Evolutionary conservation across 1,140 invertebrate genomes (phyloP).

Genomic region (Sycobia sp.): DNA sequence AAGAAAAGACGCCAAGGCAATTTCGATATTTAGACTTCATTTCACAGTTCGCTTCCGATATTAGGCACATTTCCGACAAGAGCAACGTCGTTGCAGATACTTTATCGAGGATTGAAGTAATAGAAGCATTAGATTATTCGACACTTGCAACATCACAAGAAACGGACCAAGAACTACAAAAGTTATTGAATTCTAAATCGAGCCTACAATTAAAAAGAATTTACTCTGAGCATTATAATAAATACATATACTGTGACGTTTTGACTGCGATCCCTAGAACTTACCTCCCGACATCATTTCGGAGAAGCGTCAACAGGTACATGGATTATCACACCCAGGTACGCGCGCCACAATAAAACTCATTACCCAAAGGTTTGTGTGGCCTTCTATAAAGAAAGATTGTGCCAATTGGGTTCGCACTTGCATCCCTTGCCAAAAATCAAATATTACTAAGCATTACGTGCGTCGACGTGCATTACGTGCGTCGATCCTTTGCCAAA

Average conservation of each 20-base stretch:
- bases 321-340: background rate
- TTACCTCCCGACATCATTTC: background rate
- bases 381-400: slow-evolving; percentile 26
- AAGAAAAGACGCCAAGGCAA: slow-evolving; percentile 32
- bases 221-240: too few relatives aligned
- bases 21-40: slow-evolving; percentile 51
- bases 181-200: background rate
- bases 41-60: slow-evolving; percentile 34
- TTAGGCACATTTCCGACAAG: slow-evolving; percentile 43
- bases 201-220: background rate
- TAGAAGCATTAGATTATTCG: background rate
- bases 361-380: slow-evolving; percentile 22
- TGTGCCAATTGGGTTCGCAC: slow-evolving; percentile 16
- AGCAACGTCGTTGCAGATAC: slow-evolving; percentile 48
- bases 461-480: background rate
- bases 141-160: background rate
- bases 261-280: background rate
- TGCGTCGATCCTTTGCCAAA: background rate
- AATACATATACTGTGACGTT: background rate
- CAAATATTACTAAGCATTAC: slow-evolving; percentile 28
- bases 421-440: slow-evolving; percentile 22
- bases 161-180: background rate
- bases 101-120: slow-evolving; percentile 38
- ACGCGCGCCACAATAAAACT: background rate
- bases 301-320: background rate